These are phyloP conservation scores for Spodoptera picta DNA, from an alignment of 2,888 invertebrate genomes.

Conservation along the genomic window DNA sequence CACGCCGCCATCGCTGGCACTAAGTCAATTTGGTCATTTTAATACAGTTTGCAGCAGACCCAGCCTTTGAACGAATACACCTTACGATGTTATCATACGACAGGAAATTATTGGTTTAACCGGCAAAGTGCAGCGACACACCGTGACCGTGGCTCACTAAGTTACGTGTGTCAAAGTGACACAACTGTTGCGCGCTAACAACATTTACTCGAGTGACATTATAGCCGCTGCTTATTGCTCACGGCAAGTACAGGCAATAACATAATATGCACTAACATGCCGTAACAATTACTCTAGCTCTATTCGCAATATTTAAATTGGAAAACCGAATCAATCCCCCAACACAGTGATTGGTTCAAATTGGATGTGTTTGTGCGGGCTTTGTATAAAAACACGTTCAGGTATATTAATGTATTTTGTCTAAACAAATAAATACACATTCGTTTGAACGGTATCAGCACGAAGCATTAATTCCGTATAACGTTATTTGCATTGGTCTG, in stretches of 20 bases:
- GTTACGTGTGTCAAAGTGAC: no score
- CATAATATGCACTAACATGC: no score
- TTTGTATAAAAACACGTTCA: conserved; percentile 26
- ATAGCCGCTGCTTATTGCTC: no score
- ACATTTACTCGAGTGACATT: no score
- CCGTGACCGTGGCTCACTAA: neutral
- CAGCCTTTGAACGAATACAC: conserved; percentile 38
- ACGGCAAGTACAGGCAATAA: no score
- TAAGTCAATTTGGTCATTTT: conserved; percentile 57
- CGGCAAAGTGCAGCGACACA: neutral
- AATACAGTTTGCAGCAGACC: conserved; percentile 48
- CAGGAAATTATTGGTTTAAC: neutral
- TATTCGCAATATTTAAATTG: neutral
- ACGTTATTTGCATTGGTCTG: conserved; percentile 49
- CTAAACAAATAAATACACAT: conserved; percentile 36
- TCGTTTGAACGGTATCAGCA: conserved; percentile 28
- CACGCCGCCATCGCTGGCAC: conserved; percentile 18
- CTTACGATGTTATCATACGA: conserved; percentile 25
- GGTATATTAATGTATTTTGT: conserved; percentile 24
- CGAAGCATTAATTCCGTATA: conserved; percentile 37
- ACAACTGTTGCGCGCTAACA: no score
- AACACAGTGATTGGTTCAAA: conserved; percentile 15
- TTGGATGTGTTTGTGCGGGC: conserved; percentile 5
- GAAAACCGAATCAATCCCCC: conserved; percentile 13
- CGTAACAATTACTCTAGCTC: no score